Evolutionary conservation across 2,888 invertebrate genomes (phyloP), one percentile per base, ranked within the genome.

Genomic region (Polymixis flavicincta): DNA sequence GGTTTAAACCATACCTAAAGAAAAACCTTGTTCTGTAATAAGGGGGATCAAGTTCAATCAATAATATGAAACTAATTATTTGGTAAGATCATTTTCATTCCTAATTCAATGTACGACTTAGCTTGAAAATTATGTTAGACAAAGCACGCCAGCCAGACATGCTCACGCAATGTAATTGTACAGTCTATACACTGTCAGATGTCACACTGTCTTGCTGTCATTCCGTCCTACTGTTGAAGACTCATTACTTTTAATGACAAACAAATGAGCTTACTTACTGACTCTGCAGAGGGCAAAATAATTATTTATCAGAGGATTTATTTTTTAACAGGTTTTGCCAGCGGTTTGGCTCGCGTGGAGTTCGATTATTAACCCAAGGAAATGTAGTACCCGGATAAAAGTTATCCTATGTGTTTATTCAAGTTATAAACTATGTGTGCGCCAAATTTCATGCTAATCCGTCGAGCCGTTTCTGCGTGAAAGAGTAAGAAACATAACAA

Each of bases 241-340:
- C 65, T 79, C 67, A 83, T 83, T 83, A 78, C 28, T 83, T 50
- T 64, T 71, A 72, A 71, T 45, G 79, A 72, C 50, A 60, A 66
- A 54, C 59, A 83, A 83, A 63, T 80, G 50, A 64, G 54, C 50
- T 25, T 63, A 22, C 32, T 14, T 50, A 45, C 52, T 70, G 50
- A 52, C 28, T 63, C 22, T 37, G 37, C n/a, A 59, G 64, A 71
- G 48, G 66, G 57, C 57, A 70, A 37, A 4, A 54, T 11, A 57
- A 32, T 32, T 32, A 61, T 50, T 54, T 25, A 19, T 52, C 22
- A n/a, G 22, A 28, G 22, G 28, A 60, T 61, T 71, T 42, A 28
- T 55, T 6, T 50, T 69, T 55, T 9, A 45, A 1, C 13, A 45
- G 11, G 1, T 45, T 11, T 45, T 45, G 42, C 42, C 0, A 11